Base-by-base conservation (phyloP, 2,113 vertebrate species). In the Micronycteris hirsuta region DNA sequence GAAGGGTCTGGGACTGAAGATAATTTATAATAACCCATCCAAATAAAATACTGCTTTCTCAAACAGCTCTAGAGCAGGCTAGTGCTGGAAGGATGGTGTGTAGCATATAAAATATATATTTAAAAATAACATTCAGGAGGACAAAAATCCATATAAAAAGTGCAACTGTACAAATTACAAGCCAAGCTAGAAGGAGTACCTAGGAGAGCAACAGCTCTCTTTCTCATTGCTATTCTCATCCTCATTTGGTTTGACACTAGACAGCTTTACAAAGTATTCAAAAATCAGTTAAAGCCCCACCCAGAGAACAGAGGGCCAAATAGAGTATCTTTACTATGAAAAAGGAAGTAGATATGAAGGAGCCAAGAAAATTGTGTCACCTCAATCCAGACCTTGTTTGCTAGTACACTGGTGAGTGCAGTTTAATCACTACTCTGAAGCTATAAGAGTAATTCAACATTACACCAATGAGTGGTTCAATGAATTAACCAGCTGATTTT, bases 1-100 rank as follows among this genome's bases (percentile, higher is more conserved):
- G 99, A 99, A 80, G 98, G 98, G 31, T 99, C 99, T 96, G 98
- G 98, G 63, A 86, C 98, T 83, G 99, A 99, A 97, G 99, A 99
- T 38, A 98, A 99, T 87, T 98, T 98, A 82, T 91, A 89, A 14
- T 96, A 71, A 97, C 68, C 67, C 68, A 49, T 67, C 47, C 96
- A 95, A 97, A 94, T 91, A 77, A 97, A 82, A 67, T 41, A 36
- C 71, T 80, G 36, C 77, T 97, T 92, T 94, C 85, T 70, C 54
- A 82, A 61, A 90, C 61, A 96, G 93, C 31, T 49, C 52, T 56
- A 2, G 0, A 20, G 87, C 68, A 97, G 73, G 74, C 52, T 97
- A 97, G 49, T 86, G 41, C 45, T 74, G 70, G 91, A 95, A 96
- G 90, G 96, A 86, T 47, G 94, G 54, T 95, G 89, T 97, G 91